Percentiles rank a stretch among this genome's conserved stretches.
phyloP scores from a whole-genome alignment of 2,888 invertebrate species.

The Aphelenchoides bicaudatus region DNA sequence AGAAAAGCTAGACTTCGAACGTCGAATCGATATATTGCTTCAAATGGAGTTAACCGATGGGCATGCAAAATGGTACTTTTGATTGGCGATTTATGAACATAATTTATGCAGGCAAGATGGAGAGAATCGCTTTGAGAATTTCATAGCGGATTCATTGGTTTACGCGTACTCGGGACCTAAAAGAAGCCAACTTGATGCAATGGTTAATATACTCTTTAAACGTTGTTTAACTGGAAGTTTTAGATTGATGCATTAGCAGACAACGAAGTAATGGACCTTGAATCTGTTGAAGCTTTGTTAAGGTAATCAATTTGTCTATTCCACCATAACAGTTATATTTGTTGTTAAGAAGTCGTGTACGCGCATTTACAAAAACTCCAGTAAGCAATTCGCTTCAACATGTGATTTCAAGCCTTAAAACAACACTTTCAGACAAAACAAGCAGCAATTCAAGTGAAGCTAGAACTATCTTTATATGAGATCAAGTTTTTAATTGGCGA shows the following conservation, averaged over 20 bases:
- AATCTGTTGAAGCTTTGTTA: constrained; percentile 30
- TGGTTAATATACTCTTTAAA: too few relatives aligned
- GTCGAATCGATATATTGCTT: constrained; percentile 27
- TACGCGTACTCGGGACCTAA: constrained; percentile 23
- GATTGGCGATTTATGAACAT: too few relatives aligned
- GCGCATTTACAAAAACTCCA: constrained; percentile 25
- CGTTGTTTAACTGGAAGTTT: too few relatives aligned
- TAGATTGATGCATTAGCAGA: too few relatives aligned
- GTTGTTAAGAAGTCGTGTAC: too few relatives aligned
- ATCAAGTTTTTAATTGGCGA: constrained; percentile 29
- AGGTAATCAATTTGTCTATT: too few relatives aligned
- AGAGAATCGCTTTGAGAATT: constrained; percentile 31
- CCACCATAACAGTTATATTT: too few relatives aligned
- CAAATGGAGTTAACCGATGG: not conserved
- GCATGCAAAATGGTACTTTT: constrained; percentile 30
- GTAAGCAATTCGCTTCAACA: constrained; percentile 19
- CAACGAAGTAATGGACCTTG: too few relatives aligned
- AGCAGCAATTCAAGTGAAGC: constrained; percentile 23
- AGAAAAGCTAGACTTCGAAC: constrained; percentile 26
- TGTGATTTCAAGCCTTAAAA: not conserved
- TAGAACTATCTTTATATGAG: constrained; percentile 35
- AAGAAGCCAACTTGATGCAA: constrained; percentile 12
- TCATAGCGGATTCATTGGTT: constrained; percentile 32
- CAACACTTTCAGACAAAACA: constrained; percentile 28
- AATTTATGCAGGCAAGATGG: too few relatives aligned